Conservation (phyloP, 1,140 invertebrate species). For the Acromyrmex heyeri region DNA sequence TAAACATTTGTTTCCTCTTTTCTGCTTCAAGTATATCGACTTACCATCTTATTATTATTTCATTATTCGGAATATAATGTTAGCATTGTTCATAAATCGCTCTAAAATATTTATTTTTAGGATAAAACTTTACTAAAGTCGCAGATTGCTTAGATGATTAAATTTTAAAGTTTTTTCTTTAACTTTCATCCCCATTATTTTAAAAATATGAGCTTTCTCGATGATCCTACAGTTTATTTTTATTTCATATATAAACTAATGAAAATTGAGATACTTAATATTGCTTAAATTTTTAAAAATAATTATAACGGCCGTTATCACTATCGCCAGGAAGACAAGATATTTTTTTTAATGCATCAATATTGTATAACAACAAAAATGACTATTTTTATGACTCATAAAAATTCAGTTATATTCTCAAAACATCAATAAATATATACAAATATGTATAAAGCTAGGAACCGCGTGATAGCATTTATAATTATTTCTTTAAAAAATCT, state of each 20-base stretch:
- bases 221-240: background rate
- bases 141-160: background rate
- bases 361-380: background rate
- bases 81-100: background rate
- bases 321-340: background rate
- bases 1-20: background rate
- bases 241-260: background rate
- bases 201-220: background rate
- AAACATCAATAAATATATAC: background rate
- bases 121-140: background rate
- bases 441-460: slow-evolving; percentile 4
- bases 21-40: background rate
- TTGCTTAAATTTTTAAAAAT: background rate
- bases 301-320: background rate
- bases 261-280: background rate
- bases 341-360: background rate
- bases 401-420: background rate
- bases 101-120: background rate
- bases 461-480: background rate
- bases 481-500: background rate
- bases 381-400: background rate
- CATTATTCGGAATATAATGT: background rate
- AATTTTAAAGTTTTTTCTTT: background rate
- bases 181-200: background rate
- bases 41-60: background rate